Percentiles rank a stretch among this genome's conserved stretches.
Evolutionary conservation across 2,113 vertebrate genomes (phyloP).

Genomic region (Mionectes macconnelli): DNA sequence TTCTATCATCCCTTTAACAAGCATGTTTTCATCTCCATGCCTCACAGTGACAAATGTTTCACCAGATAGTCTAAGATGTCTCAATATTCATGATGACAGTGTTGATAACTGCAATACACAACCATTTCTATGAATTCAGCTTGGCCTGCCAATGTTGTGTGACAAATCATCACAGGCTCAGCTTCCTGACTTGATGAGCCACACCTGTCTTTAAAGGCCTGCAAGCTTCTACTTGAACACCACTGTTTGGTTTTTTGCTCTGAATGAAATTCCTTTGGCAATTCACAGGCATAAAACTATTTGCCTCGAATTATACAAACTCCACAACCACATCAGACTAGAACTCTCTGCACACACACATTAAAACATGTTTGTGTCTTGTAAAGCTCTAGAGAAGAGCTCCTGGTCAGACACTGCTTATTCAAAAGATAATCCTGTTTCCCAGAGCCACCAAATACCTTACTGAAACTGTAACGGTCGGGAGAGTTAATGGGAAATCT

Average conservation of each 20-base stretch:
- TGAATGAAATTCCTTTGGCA: background rate
- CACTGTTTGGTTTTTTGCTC: background rate
- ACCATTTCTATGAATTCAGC: background rate
- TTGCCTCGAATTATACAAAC: background rate
- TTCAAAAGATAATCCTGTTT: background rate
- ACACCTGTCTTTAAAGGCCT: background rate
- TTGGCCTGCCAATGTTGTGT: no score
- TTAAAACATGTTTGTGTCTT: background rate
- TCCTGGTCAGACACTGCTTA: background rate
- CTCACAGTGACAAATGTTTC: background rate
- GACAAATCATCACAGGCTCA: background rate
- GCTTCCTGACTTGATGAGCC: background rate
- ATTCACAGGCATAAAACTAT: background rate
- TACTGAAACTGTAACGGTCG: fast-evolving
- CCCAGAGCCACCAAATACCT: background rate
- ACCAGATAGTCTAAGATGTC: background rate
- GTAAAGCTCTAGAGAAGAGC: background rate
- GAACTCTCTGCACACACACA: background rate
- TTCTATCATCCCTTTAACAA: background rate
- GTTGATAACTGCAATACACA: background rate
- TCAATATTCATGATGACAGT: background rate
- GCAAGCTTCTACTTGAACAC: background rate
- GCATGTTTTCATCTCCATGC: no score
- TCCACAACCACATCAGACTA: background rate
- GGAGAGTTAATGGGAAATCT: background rate